Evolutionary conservation across 2,888 invertebrate species (phyloP).

Genomic region (Taphrorychus bicolor): DNA sequence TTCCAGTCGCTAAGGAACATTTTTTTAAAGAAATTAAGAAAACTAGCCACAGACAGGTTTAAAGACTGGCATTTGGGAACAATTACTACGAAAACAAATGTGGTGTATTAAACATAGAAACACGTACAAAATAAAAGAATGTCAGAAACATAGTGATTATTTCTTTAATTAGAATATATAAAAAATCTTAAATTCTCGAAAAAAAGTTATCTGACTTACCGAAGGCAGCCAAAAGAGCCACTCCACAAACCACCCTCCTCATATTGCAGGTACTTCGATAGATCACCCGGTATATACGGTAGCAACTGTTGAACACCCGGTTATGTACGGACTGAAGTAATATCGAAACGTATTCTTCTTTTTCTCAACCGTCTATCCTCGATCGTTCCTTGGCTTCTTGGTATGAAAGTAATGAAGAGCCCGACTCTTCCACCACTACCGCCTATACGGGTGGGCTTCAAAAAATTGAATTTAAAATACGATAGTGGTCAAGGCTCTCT

Average conservation of each 20-base stretch:
- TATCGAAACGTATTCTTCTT: constrained; percentile 31
- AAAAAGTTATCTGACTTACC: constrained; percentile 23
- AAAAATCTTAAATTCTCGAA: not conserved
- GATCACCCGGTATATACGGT: constrained; percentile 25
- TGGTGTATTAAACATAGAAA: too few species aligned
- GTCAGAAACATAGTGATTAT: too few species aligned
- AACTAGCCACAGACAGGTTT: too few species aligned
- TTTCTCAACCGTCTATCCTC: constrained; percentile 33
- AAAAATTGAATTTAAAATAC: not conserved
- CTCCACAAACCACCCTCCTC: constrained; percentile 24
- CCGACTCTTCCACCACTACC: constrained; percentile 31
- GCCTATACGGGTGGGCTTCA: not conserved
- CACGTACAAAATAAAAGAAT: too few species aligned
- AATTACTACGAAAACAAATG: too few species aligned
- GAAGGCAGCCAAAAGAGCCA: constrained; percentile 23
- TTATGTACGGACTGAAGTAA: constrained; percentile 30
- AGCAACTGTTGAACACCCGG: constrained; percentile 21
- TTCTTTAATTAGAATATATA: not conserved
- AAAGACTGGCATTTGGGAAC: too few species aligned
- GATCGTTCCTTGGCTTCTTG: constrained; percentile 34
- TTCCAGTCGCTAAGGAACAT: too few species aligned
- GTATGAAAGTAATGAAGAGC: constrained; percentile 35
- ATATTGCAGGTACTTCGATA: constrained; percentile 12
- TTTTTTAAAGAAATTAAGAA: too few species aligned
- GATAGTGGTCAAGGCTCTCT: not conserved